These are phyloP conservation scores for Microctonus aethiopoides DNA, from an alignment of 2,888 invertebrate species.

Conservation along the genomic window DNA sequence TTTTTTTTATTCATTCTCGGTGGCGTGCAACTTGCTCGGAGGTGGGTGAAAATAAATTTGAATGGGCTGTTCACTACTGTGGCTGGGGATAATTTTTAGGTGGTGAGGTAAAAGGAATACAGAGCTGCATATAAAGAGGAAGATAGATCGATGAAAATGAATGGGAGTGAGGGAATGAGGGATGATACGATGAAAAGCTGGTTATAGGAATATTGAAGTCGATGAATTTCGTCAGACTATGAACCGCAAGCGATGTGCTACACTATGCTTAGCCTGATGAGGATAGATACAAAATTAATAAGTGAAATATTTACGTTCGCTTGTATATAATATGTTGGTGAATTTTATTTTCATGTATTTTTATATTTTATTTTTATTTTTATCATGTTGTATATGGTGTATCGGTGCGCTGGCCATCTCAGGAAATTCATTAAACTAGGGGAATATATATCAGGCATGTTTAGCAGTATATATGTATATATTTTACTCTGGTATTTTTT, in stretches of 20 bases:
- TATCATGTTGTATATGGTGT: not conserved
- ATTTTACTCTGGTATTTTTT: not conserved
- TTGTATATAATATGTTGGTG: conserved; percentile 48
- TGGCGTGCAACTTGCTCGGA: not conserved
- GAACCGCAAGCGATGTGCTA: conserved; percentile 11
- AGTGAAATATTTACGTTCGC: conserved; percentile 57
- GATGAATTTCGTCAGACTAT: conserved; percentile 10
- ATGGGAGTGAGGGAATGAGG: not conserved
- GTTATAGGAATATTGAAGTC: conserved; percentile 7
- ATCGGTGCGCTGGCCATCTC: conserved; percentile 33
- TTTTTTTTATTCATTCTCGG: conserved; percentile 8
- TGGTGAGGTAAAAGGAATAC: conserved; percentile 12
- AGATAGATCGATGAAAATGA: not conserved
- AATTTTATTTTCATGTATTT: conserved; percentile 41
- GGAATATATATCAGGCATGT: not conserved
- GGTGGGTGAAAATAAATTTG: conserved; percentile 11
- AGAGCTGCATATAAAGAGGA: not conserved
- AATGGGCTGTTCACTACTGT: not conserved
- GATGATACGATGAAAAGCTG: not conserved
- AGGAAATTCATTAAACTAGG: conserved; percentile 41
- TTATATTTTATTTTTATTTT: not conserved
- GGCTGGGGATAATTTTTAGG: conserved; percentile 14
- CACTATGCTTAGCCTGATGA: not conserved
- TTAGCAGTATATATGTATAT: conserved; percentile 15
- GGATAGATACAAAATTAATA: conserved; percentile 58